A percentile compares a stretch with the other conserved stretches of the same genome.
Conservation (phyloP, 2,113 vertebrate species). For the Cinclus cinclus region DNA sequence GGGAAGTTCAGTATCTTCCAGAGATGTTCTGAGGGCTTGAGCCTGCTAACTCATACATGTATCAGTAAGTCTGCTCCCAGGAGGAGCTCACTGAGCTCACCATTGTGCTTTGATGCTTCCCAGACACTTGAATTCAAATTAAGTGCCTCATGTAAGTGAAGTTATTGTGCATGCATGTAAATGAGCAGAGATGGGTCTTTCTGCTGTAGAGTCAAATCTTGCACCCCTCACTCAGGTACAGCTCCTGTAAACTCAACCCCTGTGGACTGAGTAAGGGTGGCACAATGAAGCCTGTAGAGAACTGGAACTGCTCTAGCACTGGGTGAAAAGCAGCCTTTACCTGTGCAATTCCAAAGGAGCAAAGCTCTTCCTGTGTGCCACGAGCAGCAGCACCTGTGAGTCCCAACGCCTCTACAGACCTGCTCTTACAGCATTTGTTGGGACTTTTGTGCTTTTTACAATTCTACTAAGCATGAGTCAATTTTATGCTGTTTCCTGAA, state of each 20-base stretch:
- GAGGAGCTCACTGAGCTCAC: neutral
- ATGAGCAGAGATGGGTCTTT: neutral
- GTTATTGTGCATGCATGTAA: neutral
- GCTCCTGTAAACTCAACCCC: conserved; percentile 27
- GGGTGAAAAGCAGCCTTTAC: neutral
- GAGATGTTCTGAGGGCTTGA: neutral
- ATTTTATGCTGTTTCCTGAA: conserved; percentile 16
- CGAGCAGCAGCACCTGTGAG: neutral
- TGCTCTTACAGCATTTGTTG: conserved; percentile 15
- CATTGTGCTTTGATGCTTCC: neutral
- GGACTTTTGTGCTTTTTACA: neutral
- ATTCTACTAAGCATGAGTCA: conserved; percentile 15
- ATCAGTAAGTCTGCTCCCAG: neutral
- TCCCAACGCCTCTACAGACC: neutral
- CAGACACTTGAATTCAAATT: neutral
- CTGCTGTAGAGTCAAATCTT: conserved; percentile 14
- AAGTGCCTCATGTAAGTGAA: neutral
- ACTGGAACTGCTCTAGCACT: conserved; percentile 10
- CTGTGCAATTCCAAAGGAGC: neutral
- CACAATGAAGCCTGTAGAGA: conserved; percentile 15
- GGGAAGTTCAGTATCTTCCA: neutral
- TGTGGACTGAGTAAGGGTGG: conserved; percentile 36
- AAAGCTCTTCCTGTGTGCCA: neutral
- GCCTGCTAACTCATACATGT: neutral
- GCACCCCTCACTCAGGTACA: conserved; percentile 30